A percentile compares a stretch with the other conserved stretches of the same genome.
These are phyloP conservation scores for Balaenoptera acutorostrata DNA, from an alignment of 2,113 vertebrate genomes.

Conservation along the genomic window DNA sequence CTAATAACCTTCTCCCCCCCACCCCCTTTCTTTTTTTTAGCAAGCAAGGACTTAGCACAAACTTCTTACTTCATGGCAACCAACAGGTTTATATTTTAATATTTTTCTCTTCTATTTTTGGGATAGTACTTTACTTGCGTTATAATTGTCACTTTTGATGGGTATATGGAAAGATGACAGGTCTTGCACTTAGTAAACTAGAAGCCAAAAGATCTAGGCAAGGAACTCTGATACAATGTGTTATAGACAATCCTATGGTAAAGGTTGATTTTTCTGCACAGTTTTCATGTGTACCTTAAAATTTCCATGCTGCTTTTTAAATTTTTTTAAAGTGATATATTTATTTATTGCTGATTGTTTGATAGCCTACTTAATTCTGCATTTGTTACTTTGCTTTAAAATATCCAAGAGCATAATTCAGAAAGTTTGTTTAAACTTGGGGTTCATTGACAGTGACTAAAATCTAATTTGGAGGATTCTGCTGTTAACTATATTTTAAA, in stretches of 20 bases:
- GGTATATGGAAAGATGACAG: neutral
- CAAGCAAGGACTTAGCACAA: conserved; percentile 98
- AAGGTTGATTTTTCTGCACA: conserved; percentile 16
- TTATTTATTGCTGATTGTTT: neutral
- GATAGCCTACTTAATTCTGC: neutral
- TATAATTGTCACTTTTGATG: neutral
- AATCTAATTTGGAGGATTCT: neutral
- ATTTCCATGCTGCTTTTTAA: conserved; percentile 22
- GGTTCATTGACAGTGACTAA: neutral
- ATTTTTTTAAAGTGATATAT: conserved; percentile 9
- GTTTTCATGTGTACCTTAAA: neutral
- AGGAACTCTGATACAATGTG: neutral
- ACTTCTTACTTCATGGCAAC: conserved; percentile 99
- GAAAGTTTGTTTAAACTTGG: conserved; percentile 25
- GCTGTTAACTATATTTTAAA: conserved; percentile 32
- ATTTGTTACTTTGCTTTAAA: conserved; percentile 38
- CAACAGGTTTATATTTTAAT: conserved; percentile 90
- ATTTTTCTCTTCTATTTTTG: conserved; percentile 30
- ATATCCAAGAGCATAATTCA: conserved; percentile 14
- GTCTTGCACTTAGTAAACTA: neutral
- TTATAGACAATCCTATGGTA: neutral
- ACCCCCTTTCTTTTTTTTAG: conserved; percentile 79
- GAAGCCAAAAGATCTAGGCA: neutral
- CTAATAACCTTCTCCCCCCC: neutral
- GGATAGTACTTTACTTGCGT: conserved; percentile 2